A percentile compares a stretch with the other conserved stretches of the same genome.
Conservation (phyloP, 2,888 invertebrate genomes). For the Creontiades dilutus region DNA sequence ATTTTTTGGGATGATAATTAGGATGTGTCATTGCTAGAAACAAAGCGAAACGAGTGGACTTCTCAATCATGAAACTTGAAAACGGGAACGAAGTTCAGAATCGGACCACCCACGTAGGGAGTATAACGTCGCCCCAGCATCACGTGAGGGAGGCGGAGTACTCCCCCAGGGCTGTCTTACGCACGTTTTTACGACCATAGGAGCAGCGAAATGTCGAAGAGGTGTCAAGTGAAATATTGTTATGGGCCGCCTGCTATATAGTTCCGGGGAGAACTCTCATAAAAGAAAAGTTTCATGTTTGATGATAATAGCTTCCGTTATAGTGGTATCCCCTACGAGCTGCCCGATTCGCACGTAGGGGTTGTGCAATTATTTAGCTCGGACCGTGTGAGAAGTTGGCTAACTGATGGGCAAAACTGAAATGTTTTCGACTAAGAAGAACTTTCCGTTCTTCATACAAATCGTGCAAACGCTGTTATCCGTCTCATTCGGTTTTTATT, state of each 20-base stretch:
- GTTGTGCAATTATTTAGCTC: background rate
- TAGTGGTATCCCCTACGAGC: background rate
- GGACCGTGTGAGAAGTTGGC: background rate
- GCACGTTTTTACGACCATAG: conserved; percentile 4
- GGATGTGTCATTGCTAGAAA: too few species aligned
- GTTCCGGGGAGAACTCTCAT: conserved; percentile 14
- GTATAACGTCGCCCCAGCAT: too few species aligned
- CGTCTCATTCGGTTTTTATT: too few species aligned
- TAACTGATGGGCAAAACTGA: too few species aligned
- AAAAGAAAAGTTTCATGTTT: conserved; percentile 34
- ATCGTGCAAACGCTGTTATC: too few species aligned
- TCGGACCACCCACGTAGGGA: too few species aligned
- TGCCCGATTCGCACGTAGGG: conserved; percentile 19
- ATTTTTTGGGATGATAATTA: too few species aligned
- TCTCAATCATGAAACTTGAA: too few species aligned
- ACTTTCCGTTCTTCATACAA: too few species aligned
- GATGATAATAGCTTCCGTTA: conserved; percentile 7
- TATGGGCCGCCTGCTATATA: conserved; percentile 20
- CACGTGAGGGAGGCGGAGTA: background rate
- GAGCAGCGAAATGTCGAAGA: conserved; percentile 11
- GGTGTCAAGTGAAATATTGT: conserved; percentile 20
- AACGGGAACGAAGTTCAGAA: too few species aligned
- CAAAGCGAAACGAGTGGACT: too few species aligned
- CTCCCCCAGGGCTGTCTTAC: background rate
- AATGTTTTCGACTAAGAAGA: too few species aligned